Conservation (phyloP, 2,888 invertebrate species). For the Euphydryas editha region DNA sequence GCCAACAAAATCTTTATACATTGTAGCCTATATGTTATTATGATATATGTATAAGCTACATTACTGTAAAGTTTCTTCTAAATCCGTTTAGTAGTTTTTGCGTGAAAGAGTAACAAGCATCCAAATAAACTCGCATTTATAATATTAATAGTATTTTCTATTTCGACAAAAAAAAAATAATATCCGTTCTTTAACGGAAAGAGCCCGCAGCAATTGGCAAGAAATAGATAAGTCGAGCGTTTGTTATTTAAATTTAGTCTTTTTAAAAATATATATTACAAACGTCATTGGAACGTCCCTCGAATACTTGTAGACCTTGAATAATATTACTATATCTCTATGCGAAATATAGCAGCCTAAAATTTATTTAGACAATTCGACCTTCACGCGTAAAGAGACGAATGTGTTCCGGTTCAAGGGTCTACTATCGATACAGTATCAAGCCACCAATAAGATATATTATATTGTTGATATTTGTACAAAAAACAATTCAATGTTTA, state of each 20-base stretch:
- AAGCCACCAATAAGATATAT: conserved; percentile 7
- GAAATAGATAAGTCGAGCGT: background rate
- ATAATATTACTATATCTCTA: background rate
- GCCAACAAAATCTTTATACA: too few relatives aligned
- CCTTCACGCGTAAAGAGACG: background rate
- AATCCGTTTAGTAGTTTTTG: too few relatives aligned
- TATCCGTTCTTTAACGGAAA: background rate
- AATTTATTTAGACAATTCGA: background rate
- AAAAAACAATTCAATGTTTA: background rate
- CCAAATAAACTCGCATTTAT: too few relatives aligned
- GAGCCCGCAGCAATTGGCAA: background rate
- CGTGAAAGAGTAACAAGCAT: too few relatives aligned
- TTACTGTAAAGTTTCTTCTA: too few relatives aligned
- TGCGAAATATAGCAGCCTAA: background rate
- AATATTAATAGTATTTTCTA: too few relatives aligned
- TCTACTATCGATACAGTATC: conserved; percentile 16
- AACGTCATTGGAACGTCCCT: background rate
- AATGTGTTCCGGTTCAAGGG: conserved; percentile 19
- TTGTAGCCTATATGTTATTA: too few relatives aligned
- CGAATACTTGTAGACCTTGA: background rate
- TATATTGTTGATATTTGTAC: background rate
- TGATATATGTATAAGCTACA: too few relatives aligned
- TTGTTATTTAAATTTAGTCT: background rate
- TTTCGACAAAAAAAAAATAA: too few relatives aligned
- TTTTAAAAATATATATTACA: background rate